Percentiles rank a stretch among this genome's conserved stretches.
phyloP scores from a whole-genome alignment of 2,888 invertebrate species.

The Amphimallon solstitiale region DNA sequence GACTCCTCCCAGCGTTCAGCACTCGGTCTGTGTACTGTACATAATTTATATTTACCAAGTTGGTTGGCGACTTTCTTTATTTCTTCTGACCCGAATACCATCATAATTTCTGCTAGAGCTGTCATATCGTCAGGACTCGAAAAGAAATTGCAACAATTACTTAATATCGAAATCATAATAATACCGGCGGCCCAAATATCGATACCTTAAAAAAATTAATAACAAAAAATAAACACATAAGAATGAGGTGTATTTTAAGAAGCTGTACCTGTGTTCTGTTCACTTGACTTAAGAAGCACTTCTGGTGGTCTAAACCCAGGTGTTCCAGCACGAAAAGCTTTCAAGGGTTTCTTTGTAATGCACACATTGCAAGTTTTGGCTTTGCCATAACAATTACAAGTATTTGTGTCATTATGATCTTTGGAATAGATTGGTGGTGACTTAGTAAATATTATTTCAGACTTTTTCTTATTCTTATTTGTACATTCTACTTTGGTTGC shows the following conservation, averaged over 20 bases:
- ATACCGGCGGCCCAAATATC: conserved; percentile 92
- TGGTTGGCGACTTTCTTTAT: conserved; percentile 75
- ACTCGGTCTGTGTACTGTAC: too few relatives aligned
- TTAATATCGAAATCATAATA: conserved; percentile 80
- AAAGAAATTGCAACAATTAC: conserved; percentile 86
- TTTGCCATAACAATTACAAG: conserved; percentile 76
- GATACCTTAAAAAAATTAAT: conserved; percentile 68
- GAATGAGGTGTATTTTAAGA: neutral
- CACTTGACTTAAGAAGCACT: conserved; percentile 80
- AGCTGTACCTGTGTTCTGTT: conserved; percentile 76
- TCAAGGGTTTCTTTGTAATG: conserved; percentile 70
- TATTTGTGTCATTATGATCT: neutral
- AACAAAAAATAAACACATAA: neutral
- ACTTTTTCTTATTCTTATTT: neutral
- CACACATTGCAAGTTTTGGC: conserved; percentile 76
- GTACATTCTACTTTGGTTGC: neutral
- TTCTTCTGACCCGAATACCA: conserved; percentile 78
- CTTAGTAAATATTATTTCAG: conserved; percentile 16
- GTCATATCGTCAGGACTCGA: conserved; percentile 81
- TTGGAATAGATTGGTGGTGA: conserved; percentile 13
- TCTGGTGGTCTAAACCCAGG: conserved; percentile 91
- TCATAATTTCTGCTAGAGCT: conserved; percentile 84
- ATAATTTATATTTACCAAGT: conserved; percentile 66
- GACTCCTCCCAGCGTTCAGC: too few relatives aligned
- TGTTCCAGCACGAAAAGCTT: conserved; percentile 86